These are phyloP conservation scores for Neodiprion virginianus DNA, from an alignment of 1,140 invertebrate species.

Conservation along the genomic window DNA sequence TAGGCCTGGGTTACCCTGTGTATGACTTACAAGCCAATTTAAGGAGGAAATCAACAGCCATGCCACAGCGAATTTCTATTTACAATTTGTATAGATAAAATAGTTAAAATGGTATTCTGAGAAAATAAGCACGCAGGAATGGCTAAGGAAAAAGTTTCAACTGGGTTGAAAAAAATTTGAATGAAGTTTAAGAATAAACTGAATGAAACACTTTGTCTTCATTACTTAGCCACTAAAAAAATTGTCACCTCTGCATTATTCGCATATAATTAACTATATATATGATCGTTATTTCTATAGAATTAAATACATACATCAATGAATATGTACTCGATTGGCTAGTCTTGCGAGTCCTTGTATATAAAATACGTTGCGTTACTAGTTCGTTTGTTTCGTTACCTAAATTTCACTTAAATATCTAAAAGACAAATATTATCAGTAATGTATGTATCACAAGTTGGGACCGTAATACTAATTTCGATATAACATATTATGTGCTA, in stretches of 20 bases:
- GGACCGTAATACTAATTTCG: constrained; percentile 10
- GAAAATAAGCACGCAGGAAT: background rate
- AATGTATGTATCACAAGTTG: constrained; percentile 14
- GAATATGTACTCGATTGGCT: constrained; percentile 26
- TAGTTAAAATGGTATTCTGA: background rate
- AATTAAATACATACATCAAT: constrained; percentile 20
- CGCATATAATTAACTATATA: constrained; percentile 12
- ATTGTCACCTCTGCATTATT: constrained; percentile 6
- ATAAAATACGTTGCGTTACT: constrained; percentile 42
- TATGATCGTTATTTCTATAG: constrained; percentile 17
- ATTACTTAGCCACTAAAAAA: constrained; percentile 14
- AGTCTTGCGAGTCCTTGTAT: constrained; percentile 34
- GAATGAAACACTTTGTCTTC: constrained; percentile 9
- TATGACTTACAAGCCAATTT: too few species aligned
- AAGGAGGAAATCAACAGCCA: background rate
- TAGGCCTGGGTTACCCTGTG: background rate
- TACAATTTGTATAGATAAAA: background rate
- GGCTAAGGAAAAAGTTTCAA: background rate
- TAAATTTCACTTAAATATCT: constrained; percentile 20
- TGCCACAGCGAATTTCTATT: background rate
- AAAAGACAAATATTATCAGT: background rate
- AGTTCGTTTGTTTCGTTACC: constrained; percentile 35
- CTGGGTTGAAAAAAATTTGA: background rate
- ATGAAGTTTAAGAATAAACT: too few species aligned
- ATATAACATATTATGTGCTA: constrained; percentile 6